phyloP scores from a whole-genome alignment of 1,140 invertebrate genomes.

The Lanistes nyassanus region DNA sequence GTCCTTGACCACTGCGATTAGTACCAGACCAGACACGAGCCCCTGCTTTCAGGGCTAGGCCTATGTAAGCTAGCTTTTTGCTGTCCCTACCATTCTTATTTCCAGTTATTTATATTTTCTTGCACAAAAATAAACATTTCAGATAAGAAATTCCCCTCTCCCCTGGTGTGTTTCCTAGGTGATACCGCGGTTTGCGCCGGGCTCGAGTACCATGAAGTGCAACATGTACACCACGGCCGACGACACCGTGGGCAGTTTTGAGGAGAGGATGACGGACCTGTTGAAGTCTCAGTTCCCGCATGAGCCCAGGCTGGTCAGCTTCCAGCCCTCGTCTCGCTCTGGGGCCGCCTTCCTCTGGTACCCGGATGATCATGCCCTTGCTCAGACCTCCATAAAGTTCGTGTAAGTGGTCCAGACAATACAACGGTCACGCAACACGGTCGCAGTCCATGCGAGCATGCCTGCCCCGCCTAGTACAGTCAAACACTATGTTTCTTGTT shows the following conservation, averaged over 20 bases:
- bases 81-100: not conserved
- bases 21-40: not conserved
- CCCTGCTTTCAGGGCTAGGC: not conserved
- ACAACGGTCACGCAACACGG: too few species aligned
- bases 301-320: not conserved
- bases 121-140: not conserved
- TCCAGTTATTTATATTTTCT: not conserved
- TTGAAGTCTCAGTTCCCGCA: constrained; percentile 16
- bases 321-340: not conserved
- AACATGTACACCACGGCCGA: constrained; percentile 16
- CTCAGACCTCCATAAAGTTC: constrained; percentile 2
- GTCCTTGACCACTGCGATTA: not conserved
- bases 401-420: constrained; percentile 7
- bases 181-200: constrained; percentile 13
- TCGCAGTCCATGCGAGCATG: too few species aligned
- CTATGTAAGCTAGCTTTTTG: not conserved
- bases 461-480: too few species aligned
- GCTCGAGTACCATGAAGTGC: constrained; percentile 13
- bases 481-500: too few species aligned
- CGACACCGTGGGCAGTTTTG: constrained; percentile 22
- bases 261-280: constrained; percentile 21
- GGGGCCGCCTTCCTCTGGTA: constrained; percentile 23
- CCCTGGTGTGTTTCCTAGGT: constrained; percentile 1
- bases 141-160: not conserved
- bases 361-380: constrained; percentile 10